phyloP scores from a whole-genome alignment of 1,140 invertebrate genomes.

The Trissolcus basalis region DNA sequence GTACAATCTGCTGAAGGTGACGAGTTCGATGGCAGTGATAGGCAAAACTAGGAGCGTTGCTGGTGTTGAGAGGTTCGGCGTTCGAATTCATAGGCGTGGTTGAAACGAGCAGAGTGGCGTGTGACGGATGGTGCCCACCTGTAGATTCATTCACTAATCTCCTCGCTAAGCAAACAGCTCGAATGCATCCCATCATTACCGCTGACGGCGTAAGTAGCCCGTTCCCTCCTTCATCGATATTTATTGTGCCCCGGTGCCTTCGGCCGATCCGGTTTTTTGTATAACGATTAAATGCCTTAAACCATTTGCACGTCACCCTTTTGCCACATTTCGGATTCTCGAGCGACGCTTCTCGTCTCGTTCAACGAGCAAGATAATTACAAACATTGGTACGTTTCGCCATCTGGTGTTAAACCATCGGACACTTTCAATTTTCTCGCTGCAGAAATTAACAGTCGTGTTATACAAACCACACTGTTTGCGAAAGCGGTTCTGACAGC shows the following conservation, averaged over 20 bases:
- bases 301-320: constrained; percentile 70
- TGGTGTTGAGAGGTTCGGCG: constrained; percentile 21
- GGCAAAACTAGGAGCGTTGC: constrained; percentile 23
- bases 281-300: constrained; percentile 57
- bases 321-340: constrained; percentile 64
- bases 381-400: constrained; percentile 41
- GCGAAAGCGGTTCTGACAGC: constrained; percentile 1
- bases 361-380: constrained; percentile 51
- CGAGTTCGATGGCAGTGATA: constrained; percentile 1
- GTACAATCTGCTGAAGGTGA: neutral
- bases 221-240: constrained; percentile 67
- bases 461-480: constrained; percentile 31
- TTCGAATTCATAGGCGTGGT: constrained; percentile 62
- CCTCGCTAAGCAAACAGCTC: constrained; percentile 76
- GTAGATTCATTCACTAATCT: constrained; percentile 78
- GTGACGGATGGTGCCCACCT: constrained; percentile 77
- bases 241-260: constrained; percentile 63
- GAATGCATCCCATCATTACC: constrained; percentile 74
- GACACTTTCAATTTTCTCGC: constrained; percentile 15
- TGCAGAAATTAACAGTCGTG: constrained; percentile 8
- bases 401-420: constrained; percentile 41
- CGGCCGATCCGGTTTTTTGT: constrained; percentile 53
- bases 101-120: constrained; percentile 47
- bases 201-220: constrained; percentile 75
- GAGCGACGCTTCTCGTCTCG: constrained; percentile 33